Percentiles rank a stretch among this genome's conserved stretches.
These are phyloP conservation scores for Hydrophis major DNA, from an alignment of 2,797 vertebrate species.

Conservation along the genomic window DNA sequence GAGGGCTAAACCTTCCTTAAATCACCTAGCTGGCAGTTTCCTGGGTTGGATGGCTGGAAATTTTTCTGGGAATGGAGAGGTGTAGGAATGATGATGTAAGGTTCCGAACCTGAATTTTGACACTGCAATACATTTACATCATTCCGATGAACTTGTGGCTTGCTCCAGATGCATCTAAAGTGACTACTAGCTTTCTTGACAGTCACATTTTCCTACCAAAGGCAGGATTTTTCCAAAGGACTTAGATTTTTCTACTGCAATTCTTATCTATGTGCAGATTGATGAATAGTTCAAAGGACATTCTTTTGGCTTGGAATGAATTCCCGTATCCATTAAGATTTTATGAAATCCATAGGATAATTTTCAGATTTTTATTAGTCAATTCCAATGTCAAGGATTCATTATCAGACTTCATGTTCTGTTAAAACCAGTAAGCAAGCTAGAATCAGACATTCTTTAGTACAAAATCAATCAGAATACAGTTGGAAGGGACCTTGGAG, in stretches of 20 bases:
- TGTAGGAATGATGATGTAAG: neutral
- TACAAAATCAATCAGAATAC: neutral
- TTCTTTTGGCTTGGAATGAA: neutral
- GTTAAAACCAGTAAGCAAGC: neutral
- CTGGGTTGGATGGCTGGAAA: neutral
- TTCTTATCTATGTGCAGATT: neutral
- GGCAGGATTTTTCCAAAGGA: neutral
- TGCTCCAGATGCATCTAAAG: neutral
- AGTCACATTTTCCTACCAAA: neutral
- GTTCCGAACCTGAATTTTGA: neutral
- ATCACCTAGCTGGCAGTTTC: neutral
- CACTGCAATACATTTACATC: neutral
- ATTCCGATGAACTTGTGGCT: neutral
- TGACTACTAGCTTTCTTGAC: neutral
- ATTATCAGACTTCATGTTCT: neutral
- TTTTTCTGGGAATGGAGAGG: neutral
- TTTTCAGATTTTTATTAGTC: neutral
- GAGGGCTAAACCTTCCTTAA: neutral
- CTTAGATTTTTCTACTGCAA: neutral
- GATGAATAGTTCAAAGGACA: neutral
- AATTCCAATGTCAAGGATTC: neutral
- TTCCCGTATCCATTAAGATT: neutral
- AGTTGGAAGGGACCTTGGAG: too few species aligned
- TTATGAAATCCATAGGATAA: neutral
- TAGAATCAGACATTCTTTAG: neutral